These are phyloP conservation scores for Oithona nana DNA, from an alignment of 2,888 invertebrate species.

Conservation along the genomic window DNA sequence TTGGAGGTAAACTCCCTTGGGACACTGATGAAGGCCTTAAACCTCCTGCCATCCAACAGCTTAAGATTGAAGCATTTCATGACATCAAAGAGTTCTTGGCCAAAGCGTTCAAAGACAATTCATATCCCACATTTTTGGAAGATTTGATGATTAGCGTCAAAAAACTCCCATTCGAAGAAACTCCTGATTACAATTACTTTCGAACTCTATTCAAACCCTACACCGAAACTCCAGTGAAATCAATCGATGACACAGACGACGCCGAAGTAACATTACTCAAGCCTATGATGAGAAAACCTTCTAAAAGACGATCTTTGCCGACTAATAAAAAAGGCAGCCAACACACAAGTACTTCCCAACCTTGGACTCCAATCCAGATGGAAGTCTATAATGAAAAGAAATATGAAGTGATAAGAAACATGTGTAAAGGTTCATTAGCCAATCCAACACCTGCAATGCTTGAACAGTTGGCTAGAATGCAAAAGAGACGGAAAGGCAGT, in stretches of 20 bases:
- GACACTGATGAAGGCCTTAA: slow-evolving; percentile 36
- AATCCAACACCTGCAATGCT: neutral
- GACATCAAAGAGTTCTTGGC: slow-evolving; percentile 32
- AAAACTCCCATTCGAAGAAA: slow-evolving; percentile 46
- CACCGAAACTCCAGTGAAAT: neutral
- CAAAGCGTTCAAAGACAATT: slow-evolving; percentile 30
- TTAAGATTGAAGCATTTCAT: slow-evolving; percentile 34
- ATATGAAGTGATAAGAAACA: neutral
- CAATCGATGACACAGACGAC: neutral
- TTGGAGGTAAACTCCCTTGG: slow-evolving; percentile 73
- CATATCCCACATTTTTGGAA: slow-evolving; percentile 24
- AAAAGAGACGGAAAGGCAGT: neutral
- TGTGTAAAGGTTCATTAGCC: neutral
- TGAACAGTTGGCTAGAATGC: neutral
- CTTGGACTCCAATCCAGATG: neutral
- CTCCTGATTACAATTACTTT: slow-evolving; percentile 53
- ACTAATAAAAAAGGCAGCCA: neutral
- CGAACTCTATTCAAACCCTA: slow-evolving; percentile 40
- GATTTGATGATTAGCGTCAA: slow-evolving; percentile 1
- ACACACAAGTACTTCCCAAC: neutral
- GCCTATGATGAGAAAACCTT: neutral
- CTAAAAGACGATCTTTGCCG: neutral
- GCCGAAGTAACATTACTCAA: neutral
- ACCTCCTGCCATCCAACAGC: slow-evolving; percentile 32
- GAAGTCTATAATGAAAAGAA: neutral